A percentile compares a stretch with the other conserved stretches of the same genome.
Conservation (phyloP, 2,113 vertebrate species). For the Cebidichthys violaceus region DNA sequence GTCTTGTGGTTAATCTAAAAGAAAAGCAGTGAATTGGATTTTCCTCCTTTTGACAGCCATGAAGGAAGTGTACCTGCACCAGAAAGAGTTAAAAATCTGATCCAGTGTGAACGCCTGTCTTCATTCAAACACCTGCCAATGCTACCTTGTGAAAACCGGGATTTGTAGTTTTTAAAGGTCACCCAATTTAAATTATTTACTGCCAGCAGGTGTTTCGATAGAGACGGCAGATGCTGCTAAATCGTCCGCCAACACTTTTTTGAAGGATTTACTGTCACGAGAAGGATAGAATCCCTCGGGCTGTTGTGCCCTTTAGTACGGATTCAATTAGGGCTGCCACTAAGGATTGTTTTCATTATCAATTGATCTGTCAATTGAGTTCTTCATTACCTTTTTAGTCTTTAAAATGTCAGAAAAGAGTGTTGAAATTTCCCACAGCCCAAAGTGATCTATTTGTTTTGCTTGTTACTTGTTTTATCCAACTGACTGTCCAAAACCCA, state of each 20-base stretch:
- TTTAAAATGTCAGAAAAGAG: background rate
- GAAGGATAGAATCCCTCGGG: background rate
- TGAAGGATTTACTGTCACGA: background rate
- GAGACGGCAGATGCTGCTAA: background rate
- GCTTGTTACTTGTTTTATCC: background rate
- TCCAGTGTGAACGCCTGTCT: background rate
- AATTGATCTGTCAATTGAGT: background rate
- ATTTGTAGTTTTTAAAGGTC: conserved; percentile 16
- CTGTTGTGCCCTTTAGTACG: rapidly evolving
- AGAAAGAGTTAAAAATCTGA: background rate
- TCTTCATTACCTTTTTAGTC: background rate
- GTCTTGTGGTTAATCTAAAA: background rate
- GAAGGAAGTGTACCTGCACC: background rate
- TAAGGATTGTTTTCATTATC: background rate
- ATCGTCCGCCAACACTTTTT: too few species aligned
- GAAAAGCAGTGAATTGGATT: background rate
- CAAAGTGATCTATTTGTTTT: background rate
- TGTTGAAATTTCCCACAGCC: background rate
- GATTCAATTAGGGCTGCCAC: background rate
- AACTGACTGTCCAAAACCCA: background rate
- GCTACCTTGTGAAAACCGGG: conserved; percentile 17
- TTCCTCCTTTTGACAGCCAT: background rate
- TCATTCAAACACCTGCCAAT: conserved; percentile 22
- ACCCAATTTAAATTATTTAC: conserved; percentile 8
- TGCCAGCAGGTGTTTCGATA: conserved; percentile 6